Base-by-base conservation (phyloP, 2,797 vertebrate species). In the Pseudotriccus pelzelni region DNA sequence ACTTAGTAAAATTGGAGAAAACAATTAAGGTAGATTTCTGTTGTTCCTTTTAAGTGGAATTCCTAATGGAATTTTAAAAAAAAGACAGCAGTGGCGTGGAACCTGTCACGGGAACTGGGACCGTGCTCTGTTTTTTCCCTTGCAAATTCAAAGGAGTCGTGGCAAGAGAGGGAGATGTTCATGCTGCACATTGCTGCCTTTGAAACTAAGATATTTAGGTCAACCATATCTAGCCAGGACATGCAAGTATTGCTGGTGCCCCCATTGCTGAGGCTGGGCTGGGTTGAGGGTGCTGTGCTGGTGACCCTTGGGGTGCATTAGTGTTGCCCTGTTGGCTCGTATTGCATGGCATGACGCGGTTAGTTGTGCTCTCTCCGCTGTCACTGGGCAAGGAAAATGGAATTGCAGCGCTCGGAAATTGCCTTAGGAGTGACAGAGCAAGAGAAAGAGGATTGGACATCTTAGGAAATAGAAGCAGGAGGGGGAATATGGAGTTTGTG, bases 361-460 rank as follows among this genome's bases (percentile, higher is more conserved):
- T 89, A 92, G 36, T 37, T 37, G 0, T 50, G 62, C 68, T 84
- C 47, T 79, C 59, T 52, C 41, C 53, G 59, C 63, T 81, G 55
- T 50, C 74, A 67, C 0, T 67, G 79, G 79, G 52, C 89, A 88
- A 55, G 73, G 60, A 62, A 90, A 94, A 89, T 74, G 34, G 66
- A 89, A 87, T 56, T 83, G 77, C 67, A 63, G 73, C 0, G 4
- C 83, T 84, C 49, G 64, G 80, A 90, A 79, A 83, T 78, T 81
- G 93, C 90, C 84, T 81, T 34, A 50, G 56, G 88, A 89, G 64
- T 60, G 56, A 90, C 89, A 88, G 75, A 95, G 53, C 72, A 60
- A 62, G 44, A 10, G 41, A 32, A 83, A 93, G 59, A 12, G 75
- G 44, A 37, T 70, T 46, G 50, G 28, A 59, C 62, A 44, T 34